These are phyloP conservation scores for Lanius collurio DNA, from an alignment of 2,113 vertebrate genomes.

Conservation along the genomic window DNA sequence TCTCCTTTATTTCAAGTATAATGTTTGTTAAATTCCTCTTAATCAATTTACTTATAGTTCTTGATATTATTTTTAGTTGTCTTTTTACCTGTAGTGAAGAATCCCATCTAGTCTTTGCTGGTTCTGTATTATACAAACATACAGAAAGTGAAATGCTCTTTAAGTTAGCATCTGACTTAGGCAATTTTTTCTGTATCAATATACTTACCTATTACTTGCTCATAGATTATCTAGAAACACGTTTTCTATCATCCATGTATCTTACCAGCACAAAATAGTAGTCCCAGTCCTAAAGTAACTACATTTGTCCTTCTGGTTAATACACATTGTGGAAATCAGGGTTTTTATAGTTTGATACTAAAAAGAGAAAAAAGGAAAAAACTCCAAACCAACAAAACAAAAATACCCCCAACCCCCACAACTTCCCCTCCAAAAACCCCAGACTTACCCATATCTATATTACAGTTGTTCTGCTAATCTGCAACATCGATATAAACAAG, in stretches of 20 bases:
- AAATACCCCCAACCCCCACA: background rate
- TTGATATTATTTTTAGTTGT: background rate
- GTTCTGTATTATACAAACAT: background rate
- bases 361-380: background rate
- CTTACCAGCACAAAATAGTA: background rate
- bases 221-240: background rate
- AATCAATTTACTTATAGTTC: background rate
- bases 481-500: background rate
- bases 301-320: background rate
- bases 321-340: background rate
- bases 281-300: background rate
- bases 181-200: background rate
- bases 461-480: background rate
- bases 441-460: background rate
- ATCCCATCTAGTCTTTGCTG: background rate
- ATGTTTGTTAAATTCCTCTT: background rate
- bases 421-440: background rate
- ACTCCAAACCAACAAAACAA: background rate
- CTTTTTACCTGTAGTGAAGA: background rate
- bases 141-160: background rate
- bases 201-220: background rate
- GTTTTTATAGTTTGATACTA: background rate
- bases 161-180: background rate
- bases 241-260: background rate
- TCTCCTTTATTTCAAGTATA: constrained; percentile 3